A percentile compares a stretch with the other conserved stretches of the same genome.
Conservation (phyloP, 1,140 invertebrate species). For the Stenopsyche tienmushanensis region DNA sequence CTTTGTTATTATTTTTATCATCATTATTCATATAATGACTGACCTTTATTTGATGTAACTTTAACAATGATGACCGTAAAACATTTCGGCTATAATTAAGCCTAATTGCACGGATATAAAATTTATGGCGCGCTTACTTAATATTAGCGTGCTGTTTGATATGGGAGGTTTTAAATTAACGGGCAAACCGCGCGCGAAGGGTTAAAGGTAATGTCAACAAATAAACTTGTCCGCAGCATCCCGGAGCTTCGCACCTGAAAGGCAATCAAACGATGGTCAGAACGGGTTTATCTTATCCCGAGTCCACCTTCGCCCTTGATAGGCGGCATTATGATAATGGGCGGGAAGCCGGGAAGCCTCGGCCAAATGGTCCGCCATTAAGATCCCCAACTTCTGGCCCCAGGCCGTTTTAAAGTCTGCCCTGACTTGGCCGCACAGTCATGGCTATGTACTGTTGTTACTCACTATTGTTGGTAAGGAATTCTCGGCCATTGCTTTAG, state of each 20-base stretch:
- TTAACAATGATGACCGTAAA: constrained; percentile 6
- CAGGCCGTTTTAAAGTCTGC: constrained; percentile 14
- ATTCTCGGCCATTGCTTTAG: neutral
- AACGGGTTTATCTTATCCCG: neutral
- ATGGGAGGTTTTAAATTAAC: neutral
- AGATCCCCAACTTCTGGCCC: constrained; percentile 13
- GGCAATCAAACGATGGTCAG: constrained; percentile 4
- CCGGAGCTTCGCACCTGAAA: constrained; percentile 4
- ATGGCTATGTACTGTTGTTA: neutral
- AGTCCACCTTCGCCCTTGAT: constrained; percentile 5
- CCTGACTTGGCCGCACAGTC: neutral
- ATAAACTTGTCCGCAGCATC: neutral
- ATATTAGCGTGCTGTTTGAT: no score
- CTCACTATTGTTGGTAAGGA: neutral
- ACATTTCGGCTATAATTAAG: neutral
- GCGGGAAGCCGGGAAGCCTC: constrained; percentile 24
- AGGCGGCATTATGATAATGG: constrained; percentile 36
- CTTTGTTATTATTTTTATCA: constrained; percentile 4
- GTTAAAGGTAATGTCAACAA: no score
- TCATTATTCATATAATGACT: neutral
- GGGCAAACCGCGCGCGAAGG: no score
- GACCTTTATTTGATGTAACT: constrained; percentile 4
- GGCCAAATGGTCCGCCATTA: constrained; percentile 34
- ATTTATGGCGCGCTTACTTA: neutral
- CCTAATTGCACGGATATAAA: neutral